Base-by-base conservation (phyloP, 2,797 vertebrate genomes). In the Anableps anableps region DNA sequence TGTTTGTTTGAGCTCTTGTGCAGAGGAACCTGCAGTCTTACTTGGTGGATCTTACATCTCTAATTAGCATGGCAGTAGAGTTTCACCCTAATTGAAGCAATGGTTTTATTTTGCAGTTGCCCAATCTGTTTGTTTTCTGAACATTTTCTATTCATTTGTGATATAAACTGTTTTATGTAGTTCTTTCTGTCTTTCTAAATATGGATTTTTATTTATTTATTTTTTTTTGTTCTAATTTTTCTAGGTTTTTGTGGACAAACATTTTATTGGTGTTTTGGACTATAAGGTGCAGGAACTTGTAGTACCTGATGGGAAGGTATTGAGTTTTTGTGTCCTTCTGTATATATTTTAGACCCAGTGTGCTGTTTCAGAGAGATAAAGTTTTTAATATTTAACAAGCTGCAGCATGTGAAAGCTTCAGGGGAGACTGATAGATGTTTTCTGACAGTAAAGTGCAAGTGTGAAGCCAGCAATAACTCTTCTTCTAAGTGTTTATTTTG, bases 221-320 rank as follows among this genome's bases (percentile, higher is more conserved):
- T n/a, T 1, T 8, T 75, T 75, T 70, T 71, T 31, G 11, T 38
- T 29, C 85, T 13, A 5, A 26, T 91, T 38, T 17, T 50, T 9
- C 31, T 86, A 98, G 98, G 97, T 99, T 76, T 99, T 97, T 93
- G 90, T 98, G 83, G 96, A 97, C 91, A 95, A 88, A 75, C 87
- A 94, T 81, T 97, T 96, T 26, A 85, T 97, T 74, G 98, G 97
- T 23, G 93, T 96, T 91, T 89, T 99, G 89, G 97, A 98, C 94
- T 96, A 97, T 85, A 94, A 94, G 41, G 93, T 66, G 0, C 88
- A 95, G 66, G 95, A 96, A 84, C 90, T 98, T 43, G 43, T 81
- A n/a, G 80, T 99, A 58, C 96, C 96, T 19, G 93, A 96, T 77
- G 95, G 94, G 75, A 96, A 97, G 96, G 98, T 98, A 95, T 1